phyloP scores from a whole-genome alignment of 2,797 vertebrate species.

The Centroberyx gerrardi region DNA sequence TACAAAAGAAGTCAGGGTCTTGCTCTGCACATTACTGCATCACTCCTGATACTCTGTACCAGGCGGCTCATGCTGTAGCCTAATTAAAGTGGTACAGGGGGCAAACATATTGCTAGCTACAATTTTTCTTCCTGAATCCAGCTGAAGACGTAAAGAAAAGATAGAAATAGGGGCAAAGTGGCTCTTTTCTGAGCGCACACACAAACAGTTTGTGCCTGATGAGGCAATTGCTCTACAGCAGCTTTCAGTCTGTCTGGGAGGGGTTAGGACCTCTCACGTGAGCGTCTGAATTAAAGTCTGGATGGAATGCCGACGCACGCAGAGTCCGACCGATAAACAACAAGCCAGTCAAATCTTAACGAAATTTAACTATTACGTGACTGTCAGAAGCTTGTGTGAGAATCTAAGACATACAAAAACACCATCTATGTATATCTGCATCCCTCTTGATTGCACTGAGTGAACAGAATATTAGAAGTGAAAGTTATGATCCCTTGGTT shows the following conservation, averaged over 20 bases:
- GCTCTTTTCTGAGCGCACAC: conserved; percentile 16
- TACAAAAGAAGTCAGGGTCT: background rate
- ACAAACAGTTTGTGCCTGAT: conserved; percentile 16
- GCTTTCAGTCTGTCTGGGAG: conserved; percentile 28
- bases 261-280: conserved; percentile 24
- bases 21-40: too few relatives aligned
- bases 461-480: too few relatives aligned
- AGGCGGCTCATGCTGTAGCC: background rate
- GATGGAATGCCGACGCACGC: conserved; percentile 19
- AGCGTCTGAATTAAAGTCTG: conserved; percentile 36
- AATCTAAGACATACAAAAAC: background rate
- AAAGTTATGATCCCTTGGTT: too few relatives aligned
- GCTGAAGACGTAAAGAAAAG: conserved; percentile 6
- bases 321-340: conserved; percentile 26
- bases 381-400: too few relatives aligned
- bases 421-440: too few relatives aligned
- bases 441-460: too few relatives aligned
- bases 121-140: background rate
- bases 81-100: conserved; percentile 16
- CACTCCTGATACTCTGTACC: background rate
- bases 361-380: background rate
- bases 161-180: conserved; percentile 12
- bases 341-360: background rate
- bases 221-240: conserved; percentile 1
- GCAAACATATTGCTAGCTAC: background rate